These are phyloP conservation scores for Hypercompe scribonia DNA, from an alignment of 2,888 invertebrate species.

Conservation along the genomic window DNA sequence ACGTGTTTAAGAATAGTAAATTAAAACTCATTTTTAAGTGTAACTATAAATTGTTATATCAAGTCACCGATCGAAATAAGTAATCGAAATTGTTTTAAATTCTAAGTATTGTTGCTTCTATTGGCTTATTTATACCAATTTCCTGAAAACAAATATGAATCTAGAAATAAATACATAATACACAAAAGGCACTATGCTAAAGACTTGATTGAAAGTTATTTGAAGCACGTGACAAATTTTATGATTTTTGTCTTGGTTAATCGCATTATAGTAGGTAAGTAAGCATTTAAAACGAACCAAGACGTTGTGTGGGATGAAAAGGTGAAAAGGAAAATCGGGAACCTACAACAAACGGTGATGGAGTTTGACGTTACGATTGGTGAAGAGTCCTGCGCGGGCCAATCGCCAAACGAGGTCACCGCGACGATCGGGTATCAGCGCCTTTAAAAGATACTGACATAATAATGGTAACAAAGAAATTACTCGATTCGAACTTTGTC, in stretches of 20 bases:
- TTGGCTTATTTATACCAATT: not conserved
- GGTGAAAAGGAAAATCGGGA: not conserved
- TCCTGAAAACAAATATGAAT: not conserved
- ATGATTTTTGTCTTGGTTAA: not conserved
- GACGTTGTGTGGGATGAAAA: not conserved
- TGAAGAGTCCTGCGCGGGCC: no score
- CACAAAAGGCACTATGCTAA: not conserved
- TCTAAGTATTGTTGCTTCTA: not conserved
- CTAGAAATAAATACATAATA: not conserved
- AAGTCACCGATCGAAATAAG: no score
- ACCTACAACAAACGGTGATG: no score
- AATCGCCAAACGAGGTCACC: no score
- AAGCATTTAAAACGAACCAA: not conserved
- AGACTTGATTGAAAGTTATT: not conserved
- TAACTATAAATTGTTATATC: not conserved
- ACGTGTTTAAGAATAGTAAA: not conserved
- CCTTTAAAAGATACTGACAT: conserved; percentile 17
- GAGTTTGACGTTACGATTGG: no score
- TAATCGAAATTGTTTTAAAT: no score
- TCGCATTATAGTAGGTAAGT: not conserved
- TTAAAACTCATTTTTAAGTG: not conserved
- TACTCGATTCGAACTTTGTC: conserved; percentile 56
- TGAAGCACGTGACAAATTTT: not conserved
- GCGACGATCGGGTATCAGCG: no score
- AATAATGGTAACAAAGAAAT: conserved; percentile 44